Percentiles rank a stretch among this genome's conserved stretches.
Conservation (phyloP, 2,888 invertebrate genomes). For the Aporophyla nigra region DNA sequence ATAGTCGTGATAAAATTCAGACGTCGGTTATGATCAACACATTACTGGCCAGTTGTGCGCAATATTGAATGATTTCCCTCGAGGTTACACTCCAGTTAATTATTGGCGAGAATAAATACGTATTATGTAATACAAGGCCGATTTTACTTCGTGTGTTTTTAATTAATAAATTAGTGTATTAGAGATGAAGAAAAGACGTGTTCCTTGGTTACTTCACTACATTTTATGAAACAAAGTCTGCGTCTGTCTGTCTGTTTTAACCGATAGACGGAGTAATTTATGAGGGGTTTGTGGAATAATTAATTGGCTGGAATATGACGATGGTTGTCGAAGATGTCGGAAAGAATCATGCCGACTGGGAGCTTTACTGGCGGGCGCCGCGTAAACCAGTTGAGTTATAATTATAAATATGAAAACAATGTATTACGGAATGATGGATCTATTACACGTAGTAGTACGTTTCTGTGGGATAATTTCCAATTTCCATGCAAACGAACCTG, state of each 20-base stretch:
- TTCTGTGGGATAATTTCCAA: too few relatives aligned
- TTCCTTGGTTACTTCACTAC: not conserved
- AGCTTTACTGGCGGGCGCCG: too few relatives aligned
- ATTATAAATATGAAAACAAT: too few relatives aligned
- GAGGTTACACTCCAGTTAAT: conserved; percentile 38
- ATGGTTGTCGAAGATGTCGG: too few relatives aligned
- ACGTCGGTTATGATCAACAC: conserved; percentile 26
- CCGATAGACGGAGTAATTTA: not conserved
- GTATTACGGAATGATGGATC: too few relatives aligned
- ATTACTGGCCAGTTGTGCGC: conserved; percentile 21
- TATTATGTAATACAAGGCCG: conserved; percentile 35
- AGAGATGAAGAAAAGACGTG: not conserved
- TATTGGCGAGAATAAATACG: conserved; percentile 41
- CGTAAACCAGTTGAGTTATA: too few relatives aligned
- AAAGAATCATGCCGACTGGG: too few relatives aligned
- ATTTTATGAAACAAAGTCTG: not conserved
- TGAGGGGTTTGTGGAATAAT: too few relatives aligned
- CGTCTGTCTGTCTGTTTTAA: not conserved
- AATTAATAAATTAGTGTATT: conserved; percentile 20
- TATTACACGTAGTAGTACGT: too few relatives aligned
- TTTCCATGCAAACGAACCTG: too few relatives aligned
- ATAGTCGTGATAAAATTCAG: conserved; percentile 1
- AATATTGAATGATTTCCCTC: conserved; percentile 59
- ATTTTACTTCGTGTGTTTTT: conserved; percentile 23
- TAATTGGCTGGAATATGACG: not conserved